phyloP scores from a whole-genome alignment of 2,113 vertebrate genomes.

The Microcebus ravelobensis region DNA sequence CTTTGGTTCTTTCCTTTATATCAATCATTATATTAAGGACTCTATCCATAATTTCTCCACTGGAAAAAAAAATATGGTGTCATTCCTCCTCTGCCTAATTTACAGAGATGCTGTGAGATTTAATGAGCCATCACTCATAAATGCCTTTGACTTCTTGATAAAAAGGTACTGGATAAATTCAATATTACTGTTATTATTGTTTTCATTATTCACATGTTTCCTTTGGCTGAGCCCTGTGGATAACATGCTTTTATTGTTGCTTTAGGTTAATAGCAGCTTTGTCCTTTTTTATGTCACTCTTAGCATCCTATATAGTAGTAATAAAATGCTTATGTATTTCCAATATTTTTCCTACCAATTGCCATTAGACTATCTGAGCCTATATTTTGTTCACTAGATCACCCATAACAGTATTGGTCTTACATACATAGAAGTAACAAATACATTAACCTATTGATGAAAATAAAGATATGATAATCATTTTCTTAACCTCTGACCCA shows the following conservation, averaged over 20 bases:
- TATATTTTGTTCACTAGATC: conserved; percentile 19
- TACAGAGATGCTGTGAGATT: not conserved
- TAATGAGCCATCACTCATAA: conserved; percentile 6
- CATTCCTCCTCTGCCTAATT: not conserved
- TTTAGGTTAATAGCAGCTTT: conserved; percentile 3
- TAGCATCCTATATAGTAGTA: not conserved
- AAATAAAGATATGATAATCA: conserved; percentile 37
- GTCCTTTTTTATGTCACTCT: not conserved
- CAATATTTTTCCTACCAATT: conserved; percentile 2
- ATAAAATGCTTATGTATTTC: conserved; percentile 9
- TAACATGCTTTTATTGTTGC: conserved; percentile 32
- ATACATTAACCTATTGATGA: conserved; percentile 23
- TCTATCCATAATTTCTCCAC: conserved; percentile 20
- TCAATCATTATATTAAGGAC: not conserved
- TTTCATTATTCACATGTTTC: conserved; percentile 10
- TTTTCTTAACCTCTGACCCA: not conserved
- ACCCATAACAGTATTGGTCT: not conserved
- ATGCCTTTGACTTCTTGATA: conserved; percentile 30
- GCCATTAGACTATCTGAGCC: not conserved
- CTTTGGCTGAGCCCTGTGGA: not conserved
- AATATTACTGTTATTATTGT: not conserved
- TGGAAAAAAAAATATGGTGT: not conserved
- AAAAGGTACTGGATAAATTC: not conserved
- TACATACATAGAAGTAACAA: not conserved
- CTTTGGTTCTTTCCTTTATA: not conserved